These are phyloP conservation scores for Rhinoderma darwinii DNA, from an alignment of 2,113 vertebrate genomes.

Conservation along the genomic window DNA sequence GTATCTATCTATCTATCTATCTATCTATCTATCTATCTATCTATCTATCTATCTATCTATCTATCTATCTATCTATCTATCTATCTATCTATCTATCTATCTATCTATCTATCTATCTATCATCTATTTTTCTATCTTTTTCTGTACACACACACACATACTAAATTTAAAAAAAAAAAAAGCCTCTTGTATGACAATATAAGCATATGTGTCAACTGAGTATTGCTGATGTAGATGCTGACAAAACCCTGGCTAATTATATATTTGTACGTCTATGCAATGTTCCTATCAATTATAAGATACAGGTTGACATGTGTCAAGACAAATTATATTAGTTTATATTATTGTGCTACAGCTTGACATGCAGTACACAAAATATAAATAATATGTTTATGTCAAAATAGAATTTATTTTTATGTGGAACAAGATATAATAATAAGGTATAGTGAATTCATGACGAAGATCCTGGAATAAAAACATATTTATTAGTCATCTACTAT, in stretches of 20 bases:
- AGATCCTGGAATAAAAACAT: background rate
- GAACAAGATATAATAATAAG: slow-evolving; percentile 18
- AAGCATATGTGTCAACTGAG: background rate
- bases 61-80: no score
- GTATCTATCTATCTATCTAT: no score
- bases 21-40: no score
- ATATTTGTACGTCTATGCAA: background rate
- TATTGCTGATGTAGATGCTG: background rate
- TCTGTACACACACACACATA: no score
- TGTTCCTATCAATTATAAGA: slow-evolving; percentile 33
- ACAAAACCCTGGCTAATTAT: slow-evolving; percentile 27
- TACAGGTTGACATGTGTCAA: slow-evolving; percentile 25
- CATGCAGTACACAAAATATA: background rate
- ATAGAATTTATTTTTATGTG: background rate
- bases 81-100: no score
- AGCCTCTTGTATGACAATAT: background rate
- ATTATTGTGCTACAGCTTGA: background rate
- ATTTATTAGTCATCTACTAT: background rate
- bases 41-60: no score
- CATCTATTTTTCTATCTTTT: no score
- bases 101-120: no score
- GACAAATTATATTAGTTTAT: slow-evolving; percentile 23
- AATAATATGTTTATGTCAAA: slow-evolving; percentile 39
- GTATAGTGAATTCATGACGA: background rate
- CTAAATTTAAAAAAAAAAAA: no score